phyloP scores from a whole-genome alignment of 2,113 vertebrate genomes.

The Salvator merianae region DNA sequence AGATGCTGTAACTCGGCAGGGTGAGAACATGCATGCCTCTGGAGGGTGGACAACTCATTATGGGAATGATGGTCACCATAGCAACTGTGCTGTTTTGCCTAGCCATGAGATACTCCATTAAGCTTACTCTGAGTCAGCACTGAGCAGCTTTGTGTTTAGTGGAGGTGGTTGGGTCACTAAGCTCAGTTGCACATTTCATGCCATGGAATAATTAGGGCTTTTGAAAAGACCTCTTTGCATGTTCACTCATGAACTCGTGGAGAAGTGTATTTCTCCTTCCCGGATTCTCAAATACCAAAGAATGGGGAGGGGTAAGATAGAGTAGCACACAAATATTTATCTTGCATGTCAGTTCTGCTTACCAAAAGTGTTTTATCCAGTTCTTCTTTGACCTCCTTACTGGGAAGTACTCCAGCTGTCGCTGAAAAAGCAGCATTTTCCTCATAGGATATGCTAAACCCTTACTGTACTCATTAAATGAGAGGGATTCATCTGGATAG shows the following conservation, averaged over 20 bases:
- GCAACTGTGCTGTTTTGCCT: not conserved
- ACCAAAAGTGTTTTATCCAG: not conserved
- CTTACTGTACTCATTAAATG: slow-evolving; percentile 47
- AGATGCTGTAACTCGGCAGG: not conserved
- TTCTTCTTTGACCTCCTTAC: not conserved
- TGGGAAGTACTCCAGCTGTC: not conserved
- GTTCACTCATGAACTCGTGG: not conserved
- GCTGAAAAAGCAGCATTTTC: slow-evolving; percentile 23
- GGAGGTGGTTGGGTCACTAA: no score
- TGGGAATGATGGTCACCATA: not conserved
- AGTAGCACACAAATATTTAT: not conserved
- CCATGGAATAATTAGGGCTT: not conserved
- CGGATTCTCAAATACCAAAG: not conserved
- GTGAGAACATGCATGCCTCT: not conserved
- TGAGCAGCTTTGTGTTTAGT: not conserved
- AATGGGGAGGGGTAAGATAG: no score
- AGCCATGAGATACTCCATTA: not conserved
- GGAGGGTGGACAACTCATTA: not conserved
- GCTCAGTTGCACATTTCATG: not conserved
- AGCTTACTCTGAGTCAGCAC: not conserved
- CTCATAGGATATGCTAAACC: slow-evolving; percentile 29
- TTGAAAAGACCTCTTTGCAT: not conserved
- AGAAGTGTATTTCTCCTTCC: not conserved
- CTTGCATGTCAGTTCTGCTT: not conserved
- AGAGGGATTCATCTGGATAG: slow-evolving; percentile 42